Evolutionary conservation across 1,140 invertebrate species (phyloP), one percentile per base, ranked within the genome.

Genomic region (Bombus difficillimus): DNA sequence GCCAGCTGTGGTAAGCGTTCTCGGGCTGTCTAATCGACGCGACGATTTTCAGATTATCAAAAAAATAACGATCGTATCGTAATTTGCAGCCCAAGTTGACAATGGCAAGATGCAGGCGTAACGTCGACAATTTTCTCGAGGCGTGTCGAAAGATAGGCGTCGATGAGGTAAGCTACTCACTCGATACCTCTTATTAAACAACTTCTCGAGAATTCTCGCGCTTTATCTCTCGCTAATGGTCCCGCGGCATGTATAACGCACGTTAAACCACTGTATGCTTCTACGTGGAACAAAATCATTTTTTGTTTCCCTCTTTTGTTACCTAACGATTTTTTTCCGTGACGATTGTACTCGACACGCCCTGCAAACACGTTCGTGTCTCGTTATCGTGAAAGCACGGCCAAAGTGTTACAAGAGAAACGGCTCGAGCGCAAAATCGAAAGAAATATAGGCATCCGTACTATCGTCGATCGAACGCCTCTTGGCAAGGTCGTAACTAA

Each of bases 121-220:
- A 99, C 95, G 98, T 99, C 28, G 98, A 99, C 93, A 99, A 99
- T 95, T 99, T 99, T 93, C 95, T 99, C 86, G 98, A 99, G 92
- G 98, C 98, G 28, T 99, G 98, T 95, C 96, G 98, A 83, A 98
- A 97, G 94, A 98, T 99, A 90, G 98, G 98, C 62, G 98, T 99
- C 25, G 97, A 98, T 95, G 98, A 99, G 97, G 98, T 99, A 95
- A 97, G 97, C 85, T 66, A 76, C 22, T 5, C 22, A 22, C 8
- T 41, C 43, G n/a, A 80, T 64, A 71, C 18, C 57, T 25, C 39
- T 22, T 62, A 57, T 88, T 47, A 47, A 15, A 15, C 34, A 34
- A 39, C 53, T 25, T 64, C 82, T 80, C 47, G 59, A 85, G 66
- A 80, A 69, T 77, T 57, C 88, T 77, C 85, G 88, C 83, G 88